phyloP scores from a whole-genome alignment of 2,888 invertebrate species.

The Trimorus sp. region DNA sequence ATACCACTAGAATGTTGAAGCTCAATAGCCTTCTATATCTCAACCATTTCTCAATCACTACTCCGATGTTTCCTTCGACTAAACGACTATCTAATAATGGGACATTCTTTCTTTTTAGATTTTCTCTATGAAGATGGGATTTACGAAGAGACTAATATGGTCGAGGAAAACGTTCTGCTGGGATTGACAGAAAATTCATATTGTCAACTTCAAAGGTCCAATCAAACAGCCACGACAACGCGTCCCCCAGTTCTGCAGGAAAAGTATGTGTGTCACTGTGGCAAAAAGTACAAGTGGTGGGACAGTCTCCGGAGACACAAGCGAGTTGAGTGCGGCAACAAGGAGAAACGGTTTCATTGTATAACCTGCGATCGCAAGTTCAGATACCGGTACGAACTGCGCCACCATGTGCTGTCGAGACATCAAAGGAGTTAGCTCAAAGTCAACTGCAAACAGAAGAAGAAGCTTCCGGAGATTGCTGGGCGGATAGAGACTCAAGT shows the following conservation, averaged over 20 bases:
- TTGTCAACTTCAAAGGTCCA: too few relatives aligned
- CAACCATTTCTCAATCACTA: too few relatives aligned
- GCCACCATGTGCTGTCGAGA: constrained; percentile 35
- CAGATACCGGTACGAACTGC: constrained; percentile 70
- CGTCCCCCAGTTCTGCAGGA: not conserved
- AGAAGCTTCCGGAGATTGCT: too few relatives aligned
- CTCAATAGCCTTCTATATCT: too few relatives aligned
- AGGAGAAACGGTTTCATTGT: constrained; percentile 80
- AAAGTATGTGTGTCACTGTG: constrained; percentile 68
- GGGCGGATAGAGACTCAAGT: too few relatives aligned
- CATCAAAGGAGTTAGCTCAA: too few relatives aligned
- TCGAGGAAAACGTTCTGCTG: constrained; percentile 16
- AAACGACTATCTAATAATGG: too few relatives aligned
- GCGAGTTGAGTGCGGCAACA: constrained; percentile 74
- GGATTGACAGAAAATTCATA: not conserved
- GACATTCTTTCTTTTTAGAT: constrained; percentile 26
- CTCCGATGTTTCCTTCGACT: too few relatives aligned
- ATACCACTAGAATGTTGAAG: too few relatives aligned
- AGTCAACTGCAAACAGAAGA: too few relatives aligned
- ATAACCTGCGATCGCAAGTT: constrained; percentile 78
- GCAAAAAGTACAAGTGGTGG: constrained; percentile 70
- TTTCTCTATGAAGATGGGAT: not conserved
- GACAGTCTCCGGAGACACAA: constrained; percentile 71
- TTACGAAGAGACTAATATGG: constrained; percentile 8
- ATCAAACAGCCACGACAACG: too few relatives aligned